Evolutionary conservation across 2,888 invertebrate genomes (phyloP), one percentile per base, ranked within the genome.

Genomic region (Zhuqinia jingwanae): DNA sequence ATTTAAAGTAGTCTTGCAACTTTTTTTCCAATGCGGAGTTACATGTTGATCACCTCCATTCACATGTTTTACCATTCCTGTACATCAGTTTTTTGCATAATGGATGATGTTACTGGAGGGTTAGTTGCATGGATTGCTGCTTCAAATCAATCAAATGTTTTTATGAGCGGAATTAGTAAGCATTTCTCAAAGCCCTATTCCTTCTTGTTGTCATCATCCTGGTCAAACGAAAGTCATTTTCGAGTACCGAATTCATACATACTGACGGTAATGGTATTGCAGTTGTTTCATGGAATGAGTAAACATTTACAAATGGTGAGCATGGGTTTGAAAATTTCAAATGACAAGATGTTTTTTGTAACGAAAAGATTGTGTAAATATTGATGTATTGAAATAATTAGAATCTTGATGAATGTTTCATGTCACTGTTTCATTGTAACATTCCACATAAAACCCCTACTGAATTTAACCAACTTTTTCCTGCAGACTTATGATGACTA

Each of bases 231-330:
- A 20, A 42, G 6, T 22, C n/a, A n/a, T n/a, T 17, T n/a, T 36
- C 17, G 1, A 10, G 30, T 17, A 22, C 53, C 17, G 75, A 75
- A 53, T 1, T 75, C n/a, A 17, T 75, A 1, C 75, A 53, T 1
- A 27, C 17, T 25, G 17, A 42, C 53, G 1, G 11, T 75, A 1
- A 11, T 75, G 53, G 10, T n/a, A 22, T 22, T 75, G 17, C 75
- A 75, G 30, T 17, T 42, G 5, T 0, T 30, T 1, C 75, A 75
- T 10, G 75, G 53, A 25, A 53, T 75, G 27, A 30, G 6, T 30
- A 53, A 27, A 15, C 45, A 75, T 75, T 20, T 75, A 13, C 25
- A 60, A 42, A 58, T 20, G 11, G 60, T 30, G 13, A 76, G n/a
- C n/a, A n/a, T n/a, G n/a, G n/a, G n/a, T n/a, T n/a, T n/a, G n/a